Percentiles rank a stretch among this genome's conserved stretches.
Conservation (phyloP, 2,888 invertebrate genomes). For the Eilema depressum region DNA sequence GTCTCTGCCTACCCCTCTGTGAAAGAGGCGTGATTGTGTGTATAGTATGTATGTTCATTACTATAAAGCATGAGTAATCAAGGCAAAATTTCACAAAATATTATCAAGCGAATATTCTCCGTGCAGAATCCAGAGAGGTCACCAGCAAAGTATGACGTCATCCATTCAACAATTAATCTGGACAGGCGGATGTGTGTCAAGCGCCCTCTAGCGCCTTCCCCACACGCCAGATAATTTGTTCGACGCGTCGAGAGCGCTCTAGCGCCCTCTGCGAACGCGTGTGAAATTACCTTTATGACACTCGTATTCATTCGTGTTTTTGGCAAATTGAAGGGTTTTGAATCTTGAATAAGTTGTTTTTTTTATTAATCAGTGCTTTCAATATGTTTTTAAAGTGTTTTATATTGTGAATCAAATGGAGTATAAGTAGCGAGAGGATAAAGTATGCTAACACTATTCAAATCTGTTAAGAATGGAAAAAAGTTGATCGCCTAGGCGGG, state of each 20-base stretch:
- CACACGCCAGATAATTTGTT: constrained; percentile 64
- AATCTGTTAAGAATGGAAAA: too few species aligned
- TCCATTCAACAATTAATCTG: constrained; percentile 62
- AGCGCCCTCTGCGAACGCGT: constrained; percentile 33
- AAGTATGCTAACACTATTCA: too few species aligned
- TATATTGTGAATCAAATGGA: not conserved
- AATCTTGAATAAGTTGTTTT: constrained; percentile 5
- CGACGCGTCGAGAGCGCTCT: constrained; percentile 55
- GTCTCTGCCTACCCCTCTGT: too few species aligned
- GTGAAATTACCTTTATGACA: constrained; percentile 52
- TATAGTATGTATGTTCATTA: too few species aligned
- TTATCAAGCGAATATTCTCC: constrained; percentile 3
- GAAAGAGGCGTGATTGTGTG: too few species aligned
- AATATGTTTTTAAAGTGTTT: not conserved
- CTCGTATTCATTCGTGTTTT: constrained; percentile 46
- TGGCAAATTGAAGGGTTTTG: constrained; percentile 35
- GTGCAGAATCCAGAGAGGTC: constrained; percentile 15
- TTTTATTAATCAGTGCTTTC: not conserved
- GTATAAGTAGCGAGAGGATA: too few species aligned
- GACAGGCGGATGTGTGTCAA: constrained; percentile 68
- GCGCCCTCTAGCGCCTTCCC: constrained; percentile 51
- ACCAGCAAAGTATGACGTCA: constrained; percentile 23
- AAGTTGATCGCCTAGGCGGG: too few species aligned
- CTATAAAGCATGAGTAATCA: not conserved
- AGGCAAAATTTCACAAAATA: not conserved